Evolutionary conservation across 2,797 vertebrate genomes (phyloP).

Genomic region (Melanotaenia maccullochi): DNA sequence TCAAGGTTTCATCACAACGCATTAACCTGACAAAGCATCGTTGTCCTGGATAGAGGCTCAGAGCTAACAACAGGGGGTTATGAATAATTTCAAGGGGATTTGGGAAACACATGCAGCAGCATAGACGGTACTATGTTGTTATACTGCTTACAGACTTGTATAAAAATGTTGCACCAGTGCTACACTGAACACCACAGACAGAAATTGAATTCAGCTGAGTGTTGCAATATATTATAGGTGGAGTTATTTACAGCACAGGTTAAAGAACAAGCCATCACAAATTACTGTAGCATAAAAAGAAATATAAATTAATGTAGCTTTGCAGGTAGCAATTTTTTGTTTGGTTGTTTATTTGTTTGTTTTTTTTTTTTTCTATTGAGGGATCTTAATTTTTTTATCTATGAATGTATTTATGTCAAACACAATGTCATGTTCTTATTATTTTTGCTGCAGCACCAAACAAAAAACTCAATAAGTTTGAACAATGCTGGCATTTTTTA

Average conservation of each 20-base stretch:
- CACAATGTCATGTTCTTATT: background rate
- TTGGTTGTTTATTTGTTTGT: too few relatives aligned
- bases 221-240: background rate
- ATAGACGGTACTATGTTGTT: background rate
- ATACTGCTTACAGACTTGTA: background rate
- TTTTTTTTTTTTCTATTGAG: too few relatives aligned
- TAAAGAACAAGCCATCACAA: slow-evolving; percentile 17
- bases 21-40: background rate
- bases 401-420: slow-evolving; percentile 39
- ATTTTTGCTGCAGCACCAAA: background rate
- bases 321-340: slow-evolving; percentile 23
- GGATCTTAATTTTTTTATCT: slow-evolving; percentile 14
- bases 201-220: slow-evolving; percentile 4
- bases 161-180: background rate
- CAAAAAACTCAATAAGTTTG: slow-evolving; percentile 10
- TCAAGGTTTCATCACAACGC: slow-evolving; percentile 1
- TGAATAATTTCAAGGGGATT: background rate
- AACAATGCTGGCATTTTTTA: background rate
- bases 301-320: slow-evolving; percentile 6
- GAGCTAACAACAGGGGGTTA: background rate
- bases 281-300: slow-evolving; percentile 3
- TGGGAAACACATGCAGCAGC: background rate
- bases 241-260: background rate
- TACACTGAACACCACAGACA: background rate
- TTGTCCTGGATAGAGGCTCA: background rate